A percentile compares a stretch with the other conserved stretches of the same genome.
phyloP scores from a whole-genome alignment of 2,888 invertebrate genomes.

The Yponomeuta sedellus region DNA sequence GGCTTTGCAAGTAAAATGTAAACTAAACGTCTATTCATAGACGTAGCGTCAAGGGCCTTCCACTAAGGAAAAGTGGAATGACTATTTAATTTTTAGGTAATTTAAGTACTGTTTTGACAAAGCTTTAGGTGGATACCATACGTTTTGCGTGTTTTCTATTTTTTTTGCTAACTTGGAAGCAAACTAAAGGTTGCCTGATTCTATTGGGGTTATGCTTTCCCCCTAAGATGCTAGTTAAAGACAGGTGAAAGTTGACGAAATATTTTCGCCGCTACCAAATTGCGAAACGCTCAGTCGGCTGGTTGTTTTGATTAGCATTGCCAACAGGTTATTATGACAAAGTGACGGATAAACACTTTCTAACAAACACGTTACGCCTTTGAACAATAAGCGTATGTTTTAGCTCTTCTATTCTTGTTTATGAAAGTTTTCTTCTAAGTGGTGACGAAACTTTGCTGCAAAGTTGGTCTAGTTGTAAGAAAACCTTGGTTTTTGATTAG shows the following conservation, averaged over 20 bases:
- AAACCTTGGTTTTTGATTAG: neutral
- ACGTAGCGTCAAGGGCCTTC: too few relatives aligned
- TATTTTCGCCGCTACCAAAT: constrained; percentile 6
- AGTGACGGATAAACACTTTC: constrained; percentile 11
- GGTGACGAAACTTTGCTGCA: neutral
- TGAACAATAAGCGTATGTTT: neutral
- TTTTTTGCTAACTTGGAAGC: neutral
- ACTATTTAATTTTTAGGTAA: too few relatives aligned
- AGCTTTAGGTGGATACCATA: too few relatives aligned
- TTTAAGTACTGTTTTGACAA: too few relatives aligned
- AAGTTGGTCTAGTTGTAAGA: neutral
- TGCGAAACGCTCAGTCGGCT: constrained; percentile 4
- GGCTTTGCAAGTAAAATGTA: too few relatives aligned
- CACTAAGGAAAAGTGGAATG: too few relatives aligned
- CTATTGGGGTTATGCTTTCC: neutral
- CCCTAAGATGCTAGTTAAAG: neutral
- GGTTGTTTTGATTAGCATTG: constrained; percentile 9
- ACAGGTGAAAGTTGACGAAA: constrained; percentile 8
- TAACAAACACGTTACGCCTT: neutral
- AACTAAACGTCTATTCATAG: too few relatives aligned
- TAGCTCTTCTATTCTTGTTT: neutral
- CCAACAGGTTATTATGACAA: constrained; percentile 12
- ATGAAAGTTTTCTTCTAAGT: too few relatives aligned
- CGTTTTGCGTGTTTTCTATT: neutral
- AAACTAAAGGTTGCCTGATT: neutral